Evolutionary conservation across 2,797 vertebrate species (phyloP), one percentile per base, ranked within the genome.

Genomic region (Buceros bicornis): DNA sequence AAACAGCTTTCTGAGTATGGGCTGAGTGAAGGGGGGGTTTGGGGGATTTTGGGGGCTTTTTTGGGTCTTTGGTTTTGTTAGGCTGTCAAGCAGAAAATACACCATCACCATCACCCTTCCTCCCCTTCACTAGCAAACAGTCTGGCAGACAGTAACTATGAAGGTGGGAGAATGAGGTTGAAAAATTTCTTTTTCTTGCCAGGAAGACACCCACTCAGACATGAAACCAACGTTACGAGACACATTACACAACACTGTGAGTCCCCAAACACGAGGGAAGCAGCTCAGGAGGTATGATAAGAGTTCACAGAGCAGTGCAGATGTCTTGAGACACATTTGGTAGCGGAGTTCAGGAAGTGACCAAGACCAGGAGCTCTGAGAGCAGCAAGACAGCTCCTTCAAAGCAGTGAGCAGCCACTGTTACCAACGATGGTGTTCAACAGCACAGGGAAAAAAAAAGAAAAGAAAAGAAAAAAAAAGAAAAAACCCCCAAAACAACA

Each of bases 171-270:
- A 92, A 80, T 24, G 13, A 93, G 42, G n/a, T 57, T 92, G 50
- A 81, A 74, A 78, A 72, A 18, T 74, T 94, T 73, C 28, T 61
- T 90, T 33, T 92, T 82, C 61, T 77, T 91, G 69, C 79, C 74
- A 94, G 73, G 86, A 88, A n/a, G 73, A 88, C 54, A 87, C 82
- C 72, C 91, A 84, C 80, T 2, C 65, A 83, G 58, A 88, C 43
- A 69, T 29, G 35, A 90, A 95, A 43, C 69, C 45, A 74, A n/a
- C 2, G 2, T 89, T 92, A 83, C 2, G 7, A 67, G 71, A 64
- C 37, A 62, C n/a, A 42, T 93, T 92, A 71, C 82, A 81, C 87
- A 95, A 91, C 54, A 35, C 76, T 61, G 33, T 71, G 69, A 0
- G 0, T 76, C 89, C 91, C 87, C 84, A 83, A 48, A 77, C 72